Evolutionary conservation across 2,113 vertebrate species (phyloP).

Genomic region (Misgurnus anguillicaudatus): DNA sequence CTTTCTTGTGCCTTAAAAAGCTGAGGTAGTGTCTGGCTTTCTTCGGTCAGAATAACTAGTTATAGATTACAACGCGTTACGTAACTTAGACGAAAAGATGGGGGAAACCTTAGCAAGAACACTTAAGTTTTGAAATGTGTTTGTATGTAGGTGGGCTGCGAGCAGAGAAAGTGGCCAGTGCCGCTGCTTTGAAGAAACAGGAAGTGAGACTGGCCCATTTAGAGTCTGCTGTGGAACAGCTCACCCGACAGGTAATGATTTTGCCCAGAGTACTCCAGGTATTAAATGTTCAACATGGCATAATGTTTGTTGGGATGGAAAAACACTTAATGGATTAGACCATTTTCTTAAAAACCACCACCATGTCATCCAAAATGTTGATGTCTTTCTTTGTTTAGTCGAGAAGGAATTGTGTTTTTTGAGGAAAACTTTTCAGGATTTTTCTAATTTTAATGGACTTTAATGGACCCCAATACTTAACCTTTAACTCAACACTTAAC

Average conservation of each 20-base stretch:
- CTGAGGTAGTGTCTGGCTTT: not conserved
- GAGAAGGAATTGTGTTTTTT: no score
- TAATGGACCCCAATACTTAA: no score
- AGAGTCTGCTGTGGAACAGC: constrained; percentile 58
- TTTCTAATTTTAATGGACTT: no score
- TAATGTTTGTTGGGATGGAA: not conserved
- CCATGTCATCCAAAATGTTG: no score
- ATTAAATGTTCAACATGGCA: not conserved
- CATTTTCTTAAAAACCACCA: no score
- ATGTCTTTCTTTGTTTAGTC: no score
- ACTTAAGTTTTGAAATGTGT: not conserved
- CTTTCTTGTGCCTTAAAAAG: not conserved
- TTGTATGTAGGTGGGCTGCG: constrained; percentile 61
- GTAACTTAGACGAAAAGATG: not conserved
- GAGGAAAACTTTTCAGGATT: no score
- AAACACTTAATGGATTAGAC: not conserved
- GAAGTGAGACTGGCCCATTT: constrained; percentile 58
- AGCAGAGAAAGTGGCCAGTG: constrained; percentile 49
- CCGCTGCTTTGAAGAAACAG: constrained; percentile 57
- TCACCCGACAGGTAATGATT: constrained; percentile 74
- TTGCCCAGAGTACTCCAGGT: not conserved
- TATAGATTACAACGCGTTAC: not conserved
- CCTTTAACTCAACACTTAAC: no score
- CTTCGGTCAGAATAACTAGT: no score
- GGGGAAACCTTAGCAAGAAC: not conserved